phyloP scores from a whole-genome alignment of 2,113 vertebrate species.

The Perognathus longimembris region DNA sequence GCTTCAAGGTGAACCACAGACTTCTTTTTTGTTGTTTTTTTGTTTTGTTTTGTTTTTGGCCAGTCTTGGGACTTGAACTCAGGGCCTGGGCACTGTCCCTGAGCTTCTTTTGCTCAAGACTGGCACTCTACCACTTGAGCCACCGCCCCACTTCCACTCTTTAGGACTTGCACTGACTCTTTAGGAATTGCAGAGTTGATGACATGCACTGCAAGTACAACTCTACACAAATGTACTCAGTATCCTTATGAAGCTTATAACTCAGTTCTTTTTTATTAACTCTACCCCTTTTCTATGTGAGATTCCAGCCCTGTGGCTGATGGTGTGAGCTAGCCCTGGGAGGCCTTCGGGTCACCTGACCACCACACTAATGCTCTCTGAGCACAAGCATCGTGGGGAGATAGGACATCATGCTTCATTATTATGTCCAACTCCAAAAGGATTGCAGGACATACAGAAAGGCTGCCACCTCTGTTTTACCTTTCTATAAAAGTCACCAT shows the following conservation, averaged over 20 bases:
- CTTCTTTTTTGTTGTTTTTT: background rate
- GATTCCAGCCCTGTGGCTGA: no score
- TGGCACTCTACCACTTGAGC: no score
- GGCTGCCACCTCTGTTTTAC: slow-evolving; percentile 9
- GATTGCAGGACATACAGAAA: background rate
- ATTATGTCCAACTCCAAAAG: slow-evolving; percentile 20
- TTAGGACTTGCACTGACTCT: slow-evolving; percentile 14
- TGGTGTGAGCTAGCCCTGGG: background rate
- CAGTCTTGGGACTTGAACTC: no score
- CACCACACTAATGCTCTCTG: background rate
- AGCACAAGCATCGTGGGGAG: background rate
- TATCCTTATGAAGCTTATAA: background rate
- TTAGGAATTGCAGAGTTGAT: slow-evolving; percentile 8
- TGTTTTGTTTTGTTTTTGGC: background rate
- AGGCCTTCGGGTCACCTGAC: no score
- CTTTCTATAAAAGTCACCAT: slow-evolving; percentile 25
- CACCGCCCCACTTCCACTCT: background rate
- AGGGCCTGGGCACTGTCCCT: no score
- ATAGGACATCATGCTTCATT: background rate
- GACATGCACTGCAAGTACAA: slow-evolving; percentile 37
- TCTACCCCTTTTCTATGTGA: background rate
- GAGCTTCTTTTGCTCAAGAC: no score
- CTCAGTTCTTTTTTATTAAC: background rate
- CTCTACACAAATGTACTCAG: slow-evolving; percentile 23
- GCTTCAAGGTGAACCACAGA: background rate